Evolutionary conservation across 2,797 vertebrate genomes (phyloP), one percentile per base, ranked within the genome.

Genomic region (Crocodylus rhombifer): DNA sequence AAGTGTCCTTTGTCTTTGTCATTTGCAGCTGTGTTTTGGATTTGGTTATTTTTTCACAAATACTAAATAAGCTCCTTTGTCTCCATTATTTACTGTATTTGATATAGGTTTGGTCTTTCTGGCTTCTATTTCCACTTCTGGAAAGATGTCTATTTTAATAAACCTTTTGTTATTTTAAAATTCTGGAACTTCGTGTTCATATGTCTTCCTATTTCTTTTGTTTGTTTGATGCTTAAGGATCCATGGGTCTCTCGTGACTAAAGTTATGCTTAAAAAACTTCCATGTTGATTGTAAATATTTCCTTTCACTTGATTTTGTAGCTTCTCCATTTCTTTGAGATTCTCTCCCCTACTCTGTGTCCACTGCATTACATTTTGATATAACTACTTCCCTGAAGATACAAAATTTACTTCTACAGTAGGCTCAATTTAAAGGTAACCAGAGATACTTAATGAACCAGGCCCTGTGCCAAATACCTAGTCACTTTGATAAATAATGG

Each of bases 151-250:
- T 82, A 55, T 55, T 95, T 93, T 25, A 81, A 90, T 15, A 84
- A 94, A 94, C 84, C 90, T 94, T 87, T 21, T 82, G 76, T 60
- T 91, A 81, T 88, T 90, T 79, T 88, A 15, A 18, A 62, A 80
- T 33, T 64, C 77, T 74, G 62, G 58, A 62, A 88, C 87, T 63
- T 96, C 88, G 81, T 18, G 89, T 94, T 95, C 69, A 56, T 90
- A 93, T 91, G 91, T 94, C 88, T 36, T 57, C 65, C 82, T 28
- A 73, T 88, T 93, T 95, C 94, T 77, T 95, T 93, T 90, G 86
- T 92, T 92, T 93, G 92, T 17, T 4, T 14, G 79, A 86, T 65
- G 94, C 36, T 91, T 94, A 92, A 86, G 69, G 92, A 79, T 84
- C 86, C 79, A 78, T 42, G 36, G 77, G 9, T 14, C 67, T 56